A percentile compares a stretch with the other conserved stretches of the same genome.
These are phyloP conservation scores for Ophion obscuratus DNA, from an alignment of 2,888 invertebrate species.

Conservation along the genomic window DNA sequence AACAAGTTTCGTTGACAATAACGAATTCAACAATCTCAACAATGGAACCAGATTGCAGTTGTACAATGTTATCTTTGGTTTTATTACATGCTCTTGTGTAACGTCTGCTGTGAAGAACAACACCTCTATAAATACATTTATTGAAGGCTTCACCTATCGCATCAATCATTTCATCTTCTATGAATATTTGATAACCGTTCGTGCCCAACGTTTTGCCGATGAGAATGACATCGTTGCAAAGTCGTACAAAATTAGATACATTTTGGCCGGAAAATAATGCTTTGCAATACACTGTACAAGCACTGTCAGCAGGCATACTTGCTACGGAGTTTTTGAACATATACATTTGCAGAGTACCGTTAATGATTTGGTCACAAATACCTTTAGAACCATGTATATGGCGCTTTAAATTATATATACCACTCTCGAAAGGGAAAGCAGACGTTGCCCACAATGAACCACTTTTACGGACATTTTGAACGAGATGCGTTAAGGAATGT, in stretches of 20 bases:
- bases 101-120: constrained; percentile 28
- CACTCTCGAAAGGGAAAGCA: constrained; percentile 34
- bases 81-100: constrained; percentile 20
- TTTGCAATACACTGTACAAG: constrained; percentile 38
- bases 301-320: constrained; percentile 27
- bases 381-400: constrained; percentile 29
- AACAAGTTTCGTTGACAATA: constrained; percentile 16
- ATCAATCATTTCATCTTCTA: constrained; percentile 24
- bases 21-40: constrained; percentile 32
- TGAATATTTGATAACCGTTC: background rate
- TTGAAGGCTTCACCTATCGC: constrained; percentile 18
- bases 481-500: constrained; percentile 14
- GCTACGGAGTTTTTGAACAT: constrained; percentile 8
- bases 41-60: constrained; percentile 32
- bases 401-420: constrained; percentile 29
- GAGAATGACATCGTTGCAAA: constrained; percentile 30
- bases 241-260: constrained; percentile 16
- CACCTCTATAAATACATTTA: constrained; percentile 28
- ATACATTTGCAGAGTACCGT: constrained; percentile 24
- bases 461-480: constrained; percentile 15
- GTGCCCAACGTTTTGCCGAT: constrained; percentile 26
- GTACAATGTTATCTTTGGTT: constrained; percentile 31
- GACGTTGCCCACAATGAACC: constrained; percentile 40
- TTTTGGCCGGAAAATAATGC: constrained; percentile 18
- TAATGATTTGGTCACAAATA: constrained; percentile 4